Conservation (phyloP, 2,797 vertebrate species). For the Cyprinodon diabolis region DNA sequence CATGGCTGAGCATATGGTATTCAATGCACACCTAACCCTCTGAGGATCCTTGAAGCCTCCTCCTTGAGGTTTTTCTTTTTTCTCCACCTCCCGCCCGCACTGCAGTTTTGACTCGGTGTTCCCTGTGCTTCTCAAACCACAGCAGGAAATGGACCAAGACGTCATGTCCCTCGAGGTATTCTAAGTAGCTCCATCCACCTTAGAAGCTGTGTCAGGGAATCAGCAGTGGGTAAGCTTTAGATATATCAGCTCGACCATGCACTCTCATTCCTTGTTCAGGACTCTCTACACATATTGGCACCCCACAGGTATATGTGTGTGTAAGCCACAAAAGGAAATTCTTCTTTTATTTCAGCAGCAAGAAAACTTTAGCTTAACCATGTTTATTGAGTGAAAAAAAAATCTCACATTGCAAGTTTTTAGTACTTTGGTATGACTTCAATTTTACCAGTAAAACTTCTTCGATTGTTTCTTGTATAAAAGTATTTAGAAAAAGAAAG, state of each 20-base stretch:
- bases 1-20: slow-evolving; percentile 45
- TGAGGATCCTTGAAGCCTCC: slow-evolving; percentile 41
- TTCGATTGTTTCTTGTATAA: background rate
- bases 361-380: background rate
- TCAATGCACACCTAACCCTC: slow-evolving; percentile 43
- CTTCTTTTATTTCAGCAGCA: background rate
- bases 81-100: slow-evolving; percentile 20
- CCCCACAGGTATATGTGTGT: background rate
- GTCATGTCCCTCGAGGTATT: slow-evolving; percentile 49
- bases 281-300: background rate
- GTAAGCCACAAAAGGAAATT: background rate
- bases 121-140: slow-evolving; percentile 26
- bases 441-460: background rate
- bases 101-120: slow-evolving; percentile 41
- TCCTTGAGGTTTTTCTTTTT: slow-evolving; percentile 36
- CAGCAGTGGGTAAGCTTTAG: slow-evolving; percentile 52
- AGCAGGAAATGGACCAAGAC: slow-evolving; percentile 48
- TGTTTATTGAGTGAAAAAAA: background rate
- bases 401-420: background rate
- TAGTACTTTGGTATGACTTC: background rate
- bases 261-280: slow-evolving; percentile 34
- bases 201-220: slow-evolving; percentile 44
- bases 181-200: slow-evolving; percentile 47
- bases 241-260: slow-evolving; percentile 40
- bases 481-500: background rate